Evolutionary conservation across 2,113 vertebrate species (phyloP).

Genomic region (Proterorhinus semilunaris): DNA sequence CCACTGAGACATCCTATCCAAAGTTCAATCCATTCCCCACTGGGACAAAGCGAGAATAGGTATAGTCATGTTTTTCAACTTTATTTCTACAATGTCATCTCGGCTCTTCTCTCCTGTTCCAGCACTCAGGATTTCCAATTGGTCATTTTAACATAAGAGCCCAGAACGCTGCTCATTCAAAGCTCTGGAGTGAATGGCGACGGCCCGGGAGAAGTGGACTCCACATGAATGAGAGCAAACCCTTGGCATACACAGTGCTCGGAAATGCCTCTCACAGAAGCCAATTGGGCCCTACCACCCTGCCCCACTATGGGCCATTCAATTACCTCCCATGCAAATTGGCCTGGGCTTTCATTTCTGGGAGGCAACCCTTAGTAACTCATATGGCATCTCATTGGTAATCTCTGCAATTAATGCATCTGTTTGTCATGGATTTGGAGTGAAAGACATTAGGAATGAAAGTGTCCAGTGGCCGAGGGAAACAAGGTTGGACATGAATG

Average conservation of each 20-base stretch:
- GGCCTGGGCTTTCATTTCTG: conserved; percentile 69
- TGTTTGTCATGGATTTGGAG: conserved; percentile 69
- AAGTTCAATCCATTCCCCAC: conserved; percentile 37
- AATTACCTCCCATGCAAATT: conserved; percentile 76
- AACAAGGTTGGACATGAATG: conserved; percentile 35
- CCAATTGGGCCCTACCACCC: conserved; percentile 53
- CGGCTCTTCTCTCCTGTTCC: background rate
- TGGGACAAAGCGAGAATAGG: background rate
- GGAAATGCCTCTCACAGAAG: conserved; percentile 55
- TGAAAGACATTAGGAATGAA: conserved; percentile 58
- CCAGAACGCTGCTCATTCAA: conserved; percentile 31
- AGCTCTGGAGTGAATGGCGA: conserved; percentile 51
- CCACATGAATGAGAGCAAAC: conserved; percentile 55
- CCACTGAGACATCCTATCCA: conserved; percentile 19
- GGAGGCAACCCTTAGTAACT: conserved; percentile 61
- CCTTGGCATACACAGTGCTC: conserved; percentile 53
- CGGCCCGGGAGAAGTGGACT: conserved; percentile 40
- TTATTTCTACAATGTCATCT: conserved; percentile 10
- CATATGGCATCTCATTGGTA: conserved; percentile 67
- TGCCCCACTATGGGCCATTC: conserved; percentile 64
- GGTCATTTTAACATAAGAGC: conserved; percentile 45
- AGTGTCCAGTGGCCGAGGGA: conserved; percentile 38
- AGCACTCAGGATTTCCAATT: conserved; percentile 43
- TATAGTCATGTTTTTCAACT: conserved; percentile 21
- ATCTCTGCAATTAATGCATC: conserved; percentile 72